A percentile compares a stretch with the other conserved stretches of the same genome.
These are phyloP conservation scores for Pagetopsis macropterus DNA, from an alignment of 2,797 vertebrate genomes.

Conservation along the genomic window DNA sequence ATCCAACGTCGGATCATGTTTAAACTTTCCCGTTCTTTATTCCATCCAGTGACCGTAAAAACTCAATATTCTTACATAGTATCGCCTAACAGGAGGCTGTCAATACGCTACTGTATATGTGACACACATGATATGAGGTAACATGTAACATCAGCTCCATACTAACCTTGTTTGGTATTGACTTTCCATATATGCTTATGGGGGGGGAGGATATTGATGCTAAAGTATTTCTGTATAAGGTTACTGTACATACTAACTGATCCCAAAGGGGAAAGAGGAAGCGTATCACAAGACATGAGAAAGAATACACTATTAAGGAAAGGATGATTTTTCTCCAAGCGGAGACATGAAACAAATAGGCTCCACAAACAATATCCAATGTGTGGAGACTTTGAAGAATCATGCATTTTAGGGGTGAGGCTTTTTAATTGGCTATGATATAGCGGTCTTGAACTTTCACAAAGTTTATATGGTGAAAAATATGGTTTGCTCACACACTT, in stretches of 20 bases:
- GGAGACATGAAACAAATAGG: conserved; percentile 41
- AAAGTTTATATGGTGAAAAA: conserved; percentile 36
- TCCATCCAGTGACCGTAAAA: conserved; percentile 57
- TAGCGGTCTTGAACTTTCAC: conserved; percentile 33
- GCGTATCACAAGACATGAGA: conserved; percentile 42
- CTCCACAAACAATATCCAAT: conserved; percentile 15
- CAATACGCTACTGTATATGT: conserved; percentile 68
- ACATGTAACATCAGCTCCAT: conserved; percentile 66
- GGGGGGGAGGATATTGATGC: conserved; percentile 41
- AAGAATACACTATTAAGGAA: conserved; percentile 43
- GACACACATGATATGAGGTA: conserved; percentile 70
- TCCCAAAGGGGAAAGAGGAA: conserved; percentile 51
- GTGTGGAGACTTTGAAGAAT: conserved; percentile 45
- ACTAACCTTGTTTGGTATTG: conserved; percentile 66
- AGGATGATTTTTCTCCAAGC: conserved; percentile 25
- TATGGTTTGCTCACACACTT: conserved; percentile 35
- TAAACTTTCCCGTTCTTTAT: conserved; percentile 61
- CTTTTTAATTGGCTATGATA: conserved; percentile 38
- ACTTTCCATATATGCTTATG: conserved; percentile 65
- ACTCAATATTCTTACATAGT: conserved; percentile 53
- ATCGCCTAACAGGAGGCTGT: conserved; percentile 68
- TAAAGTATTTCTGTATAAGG: conserved; percentile 61
- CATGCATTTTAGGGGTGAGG: conserved; percentile 3
- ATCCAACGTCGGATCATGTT: conserved; percentile 66
- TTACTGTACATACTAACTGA: conserved; percentile 63